Conservation (phyloP, 92 coral and sea anemone genomes). For the Parazoanthus darwini region DNA sequence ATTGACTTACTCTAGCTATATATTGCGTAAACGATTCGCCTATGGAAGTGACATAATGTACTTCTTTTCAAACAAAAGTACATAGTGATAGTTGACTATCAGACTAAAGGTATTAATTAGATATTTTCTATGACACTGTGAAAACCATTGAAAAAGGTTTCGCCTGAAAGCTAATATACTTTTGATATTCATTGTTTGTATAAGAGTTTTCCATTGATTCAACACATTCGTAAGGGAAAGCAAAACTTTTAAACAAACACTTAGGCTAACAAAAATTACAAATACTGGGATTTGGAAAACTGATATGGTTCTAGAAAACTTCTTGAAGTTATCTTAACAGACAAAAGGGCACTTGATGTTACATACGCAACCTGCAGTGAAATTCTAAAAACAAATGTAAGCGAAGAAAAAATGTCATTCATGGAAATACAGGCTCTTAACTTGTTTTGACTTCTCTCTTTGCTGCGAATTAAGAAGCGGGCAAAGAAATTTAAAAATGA, state of each 20-base stretch:
- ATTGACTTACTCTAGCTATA: neutral
- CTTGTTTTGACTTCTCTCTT: no score
- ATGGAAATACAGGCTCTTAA: neutral
- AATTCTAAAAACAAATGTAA: no score
- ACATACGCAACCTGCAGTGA: neutral
- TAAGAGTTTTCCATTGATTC: neutral
- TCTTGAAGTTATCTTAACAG: neutral
- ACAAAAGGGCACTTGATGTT: neutral
- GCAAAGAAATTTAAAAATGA: neutral
- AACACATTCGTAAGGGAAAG: neutral
- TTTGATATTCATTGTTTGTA: neutral
- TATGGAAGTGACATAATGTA: neutral
- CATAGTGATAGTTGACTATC: neutral
- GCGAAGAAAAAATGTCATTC: neutral
- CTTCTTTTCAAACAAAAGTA: slow-evolving; percentile 6
- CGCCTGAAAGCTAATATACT: neutral
- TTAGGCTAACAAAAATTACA: neutral
- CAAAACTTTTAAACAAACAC: neutral
- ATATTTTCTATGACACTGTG: neutral
- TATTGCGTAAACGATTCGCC: neutral
- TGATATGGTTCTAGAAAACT: no score
- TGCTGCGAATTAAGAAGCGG: neutral
- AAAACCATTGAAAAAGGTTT: neutral
- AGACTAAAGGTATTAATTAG: neutral
- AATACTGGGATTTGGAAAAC: neutral